Conservation (phyloP, 1,140 invertebrate genomes). For the Aradophagus sp. region DNA sequence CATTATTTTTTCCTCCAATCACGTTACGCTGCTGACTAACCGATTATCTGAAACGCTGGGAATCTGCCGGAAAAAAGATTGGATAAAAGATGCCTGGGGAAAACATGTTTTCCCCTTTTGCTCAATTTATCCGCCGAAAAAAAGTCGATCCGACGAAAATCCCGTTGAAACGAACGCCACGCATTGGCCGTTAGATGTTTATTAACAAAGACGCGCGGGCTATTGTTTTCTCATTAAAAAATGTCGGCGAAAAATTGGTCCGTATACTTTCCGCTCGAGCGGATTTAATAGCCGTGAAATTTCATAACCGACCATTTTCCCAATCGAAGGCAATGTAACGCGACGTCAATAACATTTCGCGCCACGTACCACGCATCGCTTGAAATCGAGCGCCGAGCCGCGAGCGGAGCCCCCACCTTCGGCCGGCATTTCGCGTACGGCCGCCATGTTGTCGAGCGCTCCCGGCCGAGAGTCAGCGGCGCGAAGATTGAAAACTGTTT, state of each 20-base stretch:
- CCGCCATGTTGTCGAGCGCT: too few relatives aligned
- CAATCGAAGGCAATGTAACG: constrained; percentile 18
- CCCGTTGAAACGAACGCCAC: not conserved
- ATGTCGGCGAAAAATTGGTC: too few relatives aligned
- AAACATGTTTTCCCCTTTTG: constrained; percentile 11
- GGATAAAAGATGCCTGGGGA: constrained; percentile 25
- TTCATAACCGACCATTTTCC: constrained; percentile 10
- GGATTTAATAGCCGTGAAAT: constrained; percentile 1
- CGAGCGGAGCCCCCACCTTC: too few relatives aligned
- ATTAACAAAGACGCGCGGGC: too few relatives aligned
- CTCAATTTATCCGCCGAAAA: constrained; percentile 9
- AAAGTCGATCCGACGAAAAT: constrained; percentile 1
- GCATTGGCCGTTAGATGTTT: not conserved
- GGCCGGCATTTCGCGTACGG: too few relatives aligned
- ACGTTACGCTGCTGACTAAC: constrained; percentile 29
- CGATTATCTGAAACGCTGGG: constrained; percentile 24
- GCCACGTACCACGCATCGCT: constrained; percentile 14
- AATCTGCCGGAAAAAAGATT: constrained; percentile 26
- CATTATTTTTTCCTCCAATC: constrained; percentile 33
- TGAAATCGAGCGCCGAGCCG: constrained; percentile 11
- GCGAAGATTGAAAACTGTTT: too few relatives aligned
- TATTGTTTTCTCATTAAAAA: not conserved
- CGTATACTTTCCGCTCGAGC: not conserved
- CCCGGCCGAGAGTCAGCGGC: too few relatives aligned
- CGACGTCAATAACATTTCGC: constrained; percentile 28